Conservation (phyloP, 2,888 invertebrate genomes). For the Pollenia amentaria region DNA sequence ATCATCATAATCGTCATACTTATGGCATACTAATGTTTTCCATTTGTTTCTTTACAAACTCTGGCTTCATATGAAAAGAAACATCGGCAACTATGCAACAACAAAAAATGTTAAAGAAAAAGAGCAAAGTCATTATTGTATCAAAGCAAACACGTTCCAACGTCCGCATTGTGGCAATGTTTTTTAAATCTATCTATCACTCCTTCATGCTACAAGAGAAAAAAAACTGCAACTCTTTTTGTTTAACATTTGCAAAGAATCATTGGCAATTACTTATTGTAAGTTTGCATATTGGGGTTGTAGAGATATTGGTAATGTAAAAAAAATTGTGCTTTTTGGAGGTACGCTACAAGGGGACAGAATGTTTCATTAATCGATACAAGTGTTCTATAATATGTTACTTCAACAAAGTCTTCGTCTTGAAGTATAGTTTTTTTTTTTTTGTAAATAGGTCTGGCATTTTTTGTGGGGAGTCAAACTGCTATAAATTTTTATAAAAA, state of each 20-base stretch:
- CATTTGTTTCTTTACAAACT: constrained; percentile 56
- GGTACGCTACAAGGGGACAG: neutral
- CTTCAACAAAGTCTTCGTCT: no score
- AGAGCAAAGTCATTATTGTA: constrained; percentile 69
- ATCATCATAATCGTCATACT: constrained; percentile 52
- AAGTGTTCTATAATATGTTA: no score
- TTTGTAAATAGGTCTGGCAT: no score
- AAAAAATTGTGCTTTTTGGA: neutral
- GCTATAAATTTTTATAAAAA: no score
- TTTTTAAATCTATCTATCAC: constrained; percentile 59
- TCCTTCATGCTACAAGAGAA: constrained; percentile 45
- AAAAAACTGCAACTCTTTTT: constrained; percentile 43
- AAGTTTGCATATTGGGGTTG: constrained; percentile 47
- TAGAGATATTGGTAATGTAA: constrained; percentile 27
- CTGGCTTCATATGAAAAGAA: constrained; percentile 5
- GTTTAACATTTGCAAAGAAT: constrained; percentile 67
- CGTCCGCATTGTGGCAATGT: constrained; percentile 63
- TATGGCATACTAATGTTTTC: constrained; percentile 65
- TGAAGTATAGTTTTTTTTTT: no score
- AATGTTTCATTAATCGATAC: neutral
- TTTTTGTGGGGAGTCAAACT: no score
- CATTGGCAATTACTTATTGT: constrained; percentile 67
- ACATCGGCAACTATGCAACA: neutral
- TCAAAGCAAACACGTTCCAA: constrained; percentile 72
- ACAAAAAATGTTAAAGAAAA: constrained; percentile 48